Evolutionary conservation across 2,888 invertebrate species (phyloP).

Genomic region (Pristionchus entomophagus): DNA sequence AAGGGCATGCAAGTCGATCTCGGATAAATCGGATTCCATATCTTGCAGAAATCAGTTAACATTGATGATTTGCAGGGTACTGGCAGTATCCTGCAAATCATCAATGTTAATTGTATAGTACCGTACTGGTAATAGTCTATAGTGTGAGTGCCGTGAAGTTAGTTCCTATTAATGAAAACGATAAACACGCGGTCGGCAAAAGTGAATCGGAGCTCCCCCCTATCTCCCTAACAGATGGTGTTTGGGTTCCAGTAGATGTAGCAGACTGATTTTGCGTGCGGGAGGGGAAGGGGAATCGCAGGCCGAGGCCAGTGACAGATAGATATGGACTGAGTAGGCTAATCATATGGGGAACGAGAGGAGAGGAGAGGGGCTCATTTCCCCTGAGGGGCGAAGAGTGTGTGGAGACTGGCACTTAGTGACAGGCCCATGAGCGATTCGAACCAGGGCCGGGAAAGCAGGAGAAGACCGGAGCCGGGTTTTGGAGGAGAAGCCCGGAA

Average conservation of each 20-base stretch:
- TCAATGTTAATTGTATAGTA: no score
- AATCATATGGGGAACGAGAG: constrained; percentile 24
- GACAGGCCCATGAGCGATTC: constrained; percentile 20
- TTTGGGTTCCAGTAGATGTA: not conserved
- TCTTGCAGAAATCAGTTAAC: no score
- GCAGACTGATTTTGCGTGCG: no score
- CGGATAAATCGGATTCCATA: no score
- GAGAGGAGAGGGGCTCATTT: constrained; percentile 7
- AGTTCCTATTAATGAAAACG: not conserved
- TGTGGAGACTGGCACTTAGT: constrained; percentile 15
- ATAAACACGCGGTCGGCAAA: not conserved
- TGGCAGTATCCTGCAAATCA: no score
- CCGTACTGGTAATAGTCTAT: not conserved
- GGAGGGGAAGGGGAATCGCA: no score
- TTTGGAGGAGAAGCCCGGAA: not conserved
- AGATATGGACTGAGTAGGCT: constrained; percentile 15
- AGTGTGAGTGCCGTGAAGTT: not conserved
- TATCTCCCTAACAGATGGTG: not conserved
- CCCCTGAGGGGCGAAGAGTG: not conserved
- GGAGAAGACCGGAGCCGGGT: not conserved
- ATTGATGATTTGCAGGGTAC: not conserved
- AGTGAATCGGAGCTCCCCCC: not conserved
- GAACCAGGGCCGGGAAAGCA: not conserved
- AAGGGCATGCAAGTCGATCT: no score
- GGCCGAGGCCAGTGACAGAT: not conserved